A percentile compares a stretch with the other conserved stretches of the same genome.
Evolutionary conservation across 2,888 invertebrate species (phyloP).

Genomic region (Platycheirus rosarum): DNA sequence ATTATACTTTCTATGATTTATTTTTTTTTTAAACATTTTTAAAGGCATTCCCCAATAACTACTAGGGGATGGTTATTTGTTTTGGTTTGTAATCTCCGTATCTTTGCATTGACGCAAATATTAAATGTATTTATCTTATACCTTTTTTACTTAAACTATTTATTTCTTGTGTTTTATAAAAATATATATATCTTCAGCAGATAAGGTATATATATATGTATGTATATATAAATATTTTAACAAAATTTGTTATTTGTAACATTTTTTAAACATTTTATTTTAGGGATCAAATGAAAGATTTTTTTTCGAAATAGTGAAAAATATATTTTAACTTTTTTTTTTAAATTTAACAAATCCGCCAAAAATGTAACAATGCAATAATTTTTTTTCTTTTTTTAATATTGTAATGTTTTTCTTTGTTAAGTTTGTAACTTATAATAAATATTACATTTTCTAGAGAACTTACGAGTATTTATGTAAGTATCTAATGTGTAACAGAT

Average conservation of each 20-base stretch:
- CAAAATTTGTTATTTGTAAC: conserved; percentile 66
- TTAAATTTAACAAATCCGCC: conserved; percentile 48
- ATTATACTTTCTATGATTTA: conserved; percentile 37
- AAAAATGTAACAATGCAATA: conserved; percentile 59
- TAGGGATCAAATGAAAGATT: conserved; percentile 17
- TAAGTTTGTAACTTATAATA: conserved; percentile 53
- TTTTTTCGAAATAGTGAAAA: conserved; percentile 45
- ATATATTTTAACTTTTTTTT: conserved; percentile 38
- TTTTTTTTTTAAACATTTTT: conserved; percentile 39
- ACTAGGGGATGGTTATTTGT: conserved; percentile 35
- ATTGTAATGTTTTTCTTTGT: conserved; percentile 27
- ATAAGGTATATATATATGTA: conserved; percentile 30
- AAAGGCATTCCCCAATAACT: conserved; percentile 52
- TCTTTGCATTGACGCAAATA: conserved; percentile 41
- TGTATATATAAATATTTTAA: conserved; percentile 69
- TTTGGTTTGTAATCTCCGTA: conserved; percentile 54
- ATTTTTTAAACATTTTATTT: conserved; percentile 29
- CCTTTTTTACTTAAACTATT: conserved; percentile 39
- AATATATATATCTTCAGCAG: conserved; percentile 65
- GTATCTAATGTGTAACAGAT: conserved; percentile 13
- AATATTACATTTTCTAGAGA: conserved; percentile 1
- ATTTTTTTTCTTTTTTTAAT: conserved; percentile 23
- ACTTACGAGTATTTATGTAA: neutral
- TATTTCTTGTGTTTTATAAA: conserved; percentile 48
- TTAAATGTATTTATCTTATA: conserved; percentile 36